Base-by-base conservation (phyloP, 2,113 vertebrate genomes). In the Cottus gobio region DNA sequence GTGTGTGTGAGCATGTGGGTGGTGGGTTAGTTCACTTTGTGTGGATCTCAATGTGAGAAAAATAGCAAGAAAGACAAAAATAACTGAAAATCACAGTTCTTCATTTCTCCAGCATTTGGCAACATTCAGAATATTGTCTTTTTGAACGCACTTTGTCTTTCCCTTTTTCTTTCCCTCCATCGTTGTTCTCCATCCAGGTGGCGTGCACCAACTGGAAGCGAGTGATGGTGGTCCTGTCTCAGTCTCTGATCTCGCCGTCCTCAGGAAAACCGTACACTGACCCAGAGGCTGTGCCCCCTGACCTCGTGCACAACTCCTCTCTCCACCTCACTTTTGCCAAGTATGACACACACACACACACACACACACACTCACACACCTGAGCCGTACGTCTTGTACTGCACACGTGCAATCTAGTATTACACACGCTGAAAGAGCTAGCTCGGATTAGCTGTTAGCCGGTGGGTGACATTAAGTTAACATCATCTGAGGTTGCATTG, bases 121-220 rank as follows among this genome's bases (percentile, higher is more conserved):
- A 54, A 46, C 7, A 6, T 8, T 5, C 48, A 37, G n/a, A 48
- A 37, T 9, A 0, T 30, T 31, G 11, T 77, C 20, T 68, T 39
- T 54, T 10, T 65, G 54, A 61, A 30, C 20, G 4, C 4, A 5
- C 31, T 26, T 50, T 30, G 7, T 57, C 9, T 31, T 56, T 22
- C 60, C 16, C 16, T 34, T 50, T 20, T 24, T 50, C 16, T 63
- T 36, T 48, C 62, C 10, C 18, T 15, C 36, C 7, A 0, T 10
- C 12, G 4, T 58, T 68, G 10, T 50, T 75, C 44, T 78, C 26
- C 6, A 3, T 95, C 37, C 96, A 99, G 90, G 97, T 96, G 0
- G 98, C 96, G n/a, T 99, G 98, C 92, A 98, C 97, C 56, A 98
- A 98, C 95, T 99, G 97, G 98, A 98, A 98, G 83, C 91, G 96